Evolutionary conservation across 1,140 invertebrate genomes (phyloP), one percentile per base, ranked within the genome.

Genomic region (Pseudomyrmex dendroicus): DNA sequence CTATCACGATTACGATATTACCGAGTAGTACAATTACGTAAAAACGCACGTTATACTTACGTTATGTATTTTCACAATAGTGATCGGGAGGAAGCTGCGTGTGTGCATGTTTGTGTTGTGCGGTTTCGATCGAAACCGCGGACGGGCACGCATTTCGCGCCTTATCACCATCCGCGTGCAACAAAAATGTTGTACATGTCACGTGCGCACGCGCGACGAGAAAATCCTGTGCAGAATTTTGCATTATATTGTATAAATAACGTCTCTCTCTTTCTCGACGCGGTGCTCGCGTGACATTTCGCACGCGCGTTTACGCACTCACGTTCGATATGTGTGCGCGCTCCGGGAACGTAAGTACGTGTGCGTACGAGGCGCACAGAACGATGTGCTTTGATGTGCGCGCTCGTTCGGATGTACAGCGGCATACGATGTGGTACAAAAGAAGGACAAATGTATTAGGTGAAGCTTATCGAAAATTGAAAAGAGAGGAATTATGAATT

Each of bases 401-500:
- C 35, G 35, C 35, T 35, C 35, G 35, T 35, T 68, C 57, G 46
- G 9, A 59, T 67, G 15, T 46, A 77, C 52, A 70, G 66, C 35
- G 67, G n/a, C 56, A 82, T 90, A 92, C 85, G 89, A 92, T 93
- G 92, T 94, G 92, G 92, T 94, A 94, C 92, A 94, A 94, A 73
- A 93, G 86, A 91, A 90, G 88, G 88, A 92, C 87, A 92, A 92
- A 92, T 93, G 92, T 93, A 93, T 93, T 93, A 93, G 91, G 86
- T 74, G 78, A 93, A 84, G 90, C 93, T 93, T 93, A 93, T 93
- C 90, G 82, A 93, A 93, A 80, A 92, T 92, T 93, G 89, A 92
- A 91, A 35, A 82, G 91, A 92, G 84, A 92, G 84, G 90, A 93
- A 93, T 92, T 93, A 93, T 93, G 92, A 93, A 93, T 93, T 94